Conservation (phyloP, 2,113 vertebrate genomes). For the Scomber japonicus region DNA sequence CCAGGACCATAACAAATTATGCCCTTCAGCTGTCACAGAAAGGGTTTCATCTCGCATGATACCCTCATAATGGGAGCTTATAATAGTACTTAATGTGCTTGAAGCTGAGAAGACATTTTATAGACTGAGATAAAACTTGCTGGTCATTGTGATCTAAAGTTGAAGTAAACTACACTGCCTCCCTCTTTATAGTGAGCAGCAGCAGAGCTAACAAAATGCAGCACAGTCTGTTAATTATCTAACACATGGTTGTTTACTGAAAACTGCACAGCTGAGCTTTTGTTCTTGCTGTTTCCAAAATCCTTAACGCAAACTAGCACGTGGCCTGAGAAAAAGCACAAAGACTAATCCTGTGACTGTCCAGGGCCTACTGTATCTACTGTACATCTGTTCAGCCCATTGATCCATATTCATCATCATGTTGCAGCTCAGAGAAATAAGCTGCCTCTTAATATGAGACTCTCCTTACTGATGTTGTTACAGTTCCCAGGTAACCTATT, state of each 20-base stretch:
- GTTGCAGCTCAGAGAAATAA: constrained; percentile 56
- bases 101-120: background rate
- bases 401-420: constrained; percentile 72
- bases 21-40: background rate
- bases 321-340: constrained; percentile 38
- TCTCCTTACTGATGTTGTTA: constrained; percentile 27
- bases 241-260: background rate
- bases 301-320: constrained; percentile 33
- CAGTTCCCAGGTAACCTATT: background rate
- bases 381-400: constrained; percentile 75
- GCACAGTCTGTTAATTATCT: background rate
- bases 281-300: constrained; percentile 52
- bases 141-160: background rate
- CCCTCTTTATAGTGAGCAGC: background rate
- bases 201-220: background rate
- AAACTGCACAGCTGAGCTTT: constrained; percentile 33
- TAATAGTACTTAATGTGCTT: background rate
- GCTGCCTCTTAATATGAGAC: constrained; percentile 36
- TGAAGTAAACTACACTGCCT: background rate
- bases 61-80: background rate
- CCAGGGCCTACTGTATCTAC: constrained; percentile 52
- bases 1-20: background rate
- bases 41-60: background rate
- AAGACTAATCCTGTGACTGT: constrained; percentile 71
- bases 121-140: background rate